phyloP scores from a whole-genome alignment of 2,797 vertebrate species.

The Ataeniobius toweri region DNA sequence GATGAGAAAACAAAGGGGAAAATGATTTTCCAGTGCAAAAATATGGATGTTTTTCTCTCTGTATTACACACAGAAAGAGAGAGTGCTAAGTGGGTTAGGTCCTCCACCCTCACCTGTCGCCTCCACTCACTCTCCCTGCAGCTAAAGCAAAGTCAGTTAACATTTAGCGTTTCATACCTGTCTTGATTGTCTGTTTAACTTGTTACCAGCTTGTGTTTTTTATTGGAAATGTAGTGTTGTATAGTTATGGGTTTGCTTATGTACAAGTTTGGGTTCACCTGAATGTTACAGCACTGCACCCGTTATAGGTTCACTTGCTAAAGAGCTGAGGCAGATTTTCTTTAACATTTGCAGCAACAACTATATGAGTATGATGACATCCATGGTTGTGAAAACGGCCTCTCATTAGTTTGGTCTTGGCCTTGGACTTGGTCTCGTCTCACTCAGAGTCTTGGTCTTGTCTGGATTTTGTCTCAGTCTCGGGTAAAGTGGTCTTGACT shows the following conservation, averaged over 20 bases:
- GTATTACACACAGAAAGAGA: neutral
- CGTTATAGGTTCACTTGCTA: neutral
- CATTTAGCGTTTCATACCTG: neutral
- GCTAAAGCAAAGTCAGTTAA: neutral
- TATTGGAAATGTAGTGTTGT: neutral
- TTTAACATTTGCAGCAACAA: neutral
- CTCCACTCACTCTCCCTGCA: neutral
- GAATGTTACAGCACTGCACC: neutral
- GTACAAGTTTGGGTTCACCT: neutral
- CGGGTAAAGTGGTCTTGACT: neutral
- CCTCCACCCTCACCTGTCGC: neutral
- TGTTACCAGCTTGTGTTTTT: neutral
- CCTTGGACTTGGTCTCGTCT: neutral
- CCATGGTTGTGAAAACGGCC: neutral
- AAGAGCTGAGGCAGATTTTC: neutral
- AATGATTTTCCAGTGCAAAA: neutral
- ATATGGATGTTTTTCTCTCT: neutral
- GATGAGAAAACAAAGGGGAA: neutral
- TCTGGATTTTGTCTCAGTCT: no score
- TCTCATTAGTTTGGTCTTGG: neutral
- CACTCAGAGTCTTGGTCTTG: no score
- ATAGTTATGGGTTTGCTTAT: neutral
- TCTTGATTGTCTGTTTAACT: neutral
- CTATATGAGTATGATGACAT: neutral
- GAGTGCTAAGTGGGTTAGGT: neutral